Evolutionary conservation across 2,797 vertebrate genomes (phyloP), one percentile per base, ranked within the genome.

Genomic region (Hozukius guyotensis): DNA sequence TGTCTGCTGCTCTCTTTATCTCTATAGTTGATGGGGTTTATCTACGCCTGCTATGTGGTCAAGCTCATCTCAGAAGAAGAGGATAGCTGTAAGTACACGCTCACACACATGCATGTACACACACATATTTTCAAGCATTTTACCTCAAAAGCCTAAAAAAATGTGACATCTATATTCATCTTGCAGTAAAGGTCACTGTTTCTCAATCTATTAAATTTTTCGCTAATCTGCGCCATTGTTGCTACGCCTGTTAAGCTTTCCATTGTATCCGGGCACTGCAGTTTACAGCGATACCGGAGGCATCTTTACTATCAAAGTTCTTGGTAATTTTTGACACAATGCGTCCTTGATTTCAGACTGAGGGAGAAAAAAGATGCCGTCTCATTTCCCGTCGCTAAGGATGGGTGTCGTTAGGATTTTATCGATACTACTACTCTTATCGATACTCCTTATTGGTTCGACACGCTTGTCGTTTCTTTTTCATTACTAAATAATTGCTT

Each of bases 41-140:
- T 99, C 96, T 99, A 99, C 85, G 97, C 99, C 95, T 99, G 98
- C 95, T 99, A 99, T 78, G 98, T 99, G 95, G 97, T 99, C 96
- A 99, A 98, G 96, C 97, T 99, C 91, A 99, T 99, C 94, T 98
- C 98, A 87, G 98, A 99, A 96, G 99, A 99, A 93, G 99, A 99
- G 86, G 99, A 99, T 95, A 99, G 98, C 95, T 99, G 99, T 99
- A 95, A 99, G 99, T 99, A 96, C 83, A 56, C 72, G 38, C 8
- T 61, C 75, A 52, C 75, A 67, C 24, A 69, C 79, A 62, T 57
- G 31, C 24, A 24, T 25, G 42, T n/a, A 65, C 42, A 31, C 59
- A 6, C 8, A 32, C 13, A 10, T 34, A 13, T 46, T 42, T 13
- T 25, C 14, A 42, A 56, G 16, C 16, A 24, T 5, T 38, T 13